These are phyloP conservation scores for Macrobrachium nipponense DNA, from an alignment of 1,140 invertebrate species.

Conservation along the genomic window DNA sequence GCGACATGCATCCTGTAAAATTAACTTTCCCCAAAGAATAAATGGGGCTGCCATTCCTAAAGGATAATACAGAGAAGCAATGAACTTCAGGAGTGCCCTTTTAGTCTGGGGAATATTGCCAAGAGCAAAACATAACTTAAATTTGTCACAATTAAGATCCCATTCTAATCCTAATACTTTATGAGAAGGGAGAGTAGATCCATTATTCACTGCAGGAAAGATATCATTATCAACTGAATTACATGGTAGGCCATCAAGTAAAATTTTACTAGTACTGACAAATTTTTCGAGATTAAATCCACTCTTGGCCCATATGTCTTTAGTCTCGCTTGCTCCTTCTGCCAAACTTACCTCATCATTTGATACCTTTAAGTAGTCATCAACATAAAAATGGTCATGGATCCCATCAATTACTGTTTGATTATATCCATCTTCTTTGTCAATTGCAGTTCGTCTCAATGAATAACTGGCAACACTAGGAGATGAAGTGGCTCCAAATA, in stretches of 20 bases:
- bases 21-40: neutral
- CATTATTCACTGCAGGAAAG: neutral
- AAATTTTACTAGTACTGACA: neutral
- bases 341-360: too few relatives aligned
- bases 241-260: neutral
- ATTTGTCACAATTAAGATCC: neutral
- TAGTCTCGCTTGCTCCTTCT: neutral
- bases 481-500: conserved; percentile 7
- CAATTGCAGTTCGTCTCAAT: neutral
- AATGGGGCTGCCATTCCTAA: neutral
- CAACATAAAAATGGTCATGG: neutral
- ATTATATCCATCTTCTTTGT: neutral
- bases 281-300: conserved; percentile 9
- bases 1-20: neutral
- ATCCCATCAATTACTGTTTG: neutral
- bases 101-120: neutral
- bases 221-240: neutral
- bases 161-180: conserved; percentile 7
- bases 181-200: neutral
- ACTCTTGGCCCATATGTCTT: neutral
- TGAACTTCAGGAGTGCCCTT: neutral
- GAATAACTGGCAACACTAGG: neutral
- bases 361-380: neutral
- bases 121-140: neutral
- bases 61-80: neutral